Percentiles rank a stretch among this genome's conserved stretches.
phyloP scores from a whole-genome alignment of 2,113 vertebrate genomes.

The Motacilla tschutschensis region DNA sequence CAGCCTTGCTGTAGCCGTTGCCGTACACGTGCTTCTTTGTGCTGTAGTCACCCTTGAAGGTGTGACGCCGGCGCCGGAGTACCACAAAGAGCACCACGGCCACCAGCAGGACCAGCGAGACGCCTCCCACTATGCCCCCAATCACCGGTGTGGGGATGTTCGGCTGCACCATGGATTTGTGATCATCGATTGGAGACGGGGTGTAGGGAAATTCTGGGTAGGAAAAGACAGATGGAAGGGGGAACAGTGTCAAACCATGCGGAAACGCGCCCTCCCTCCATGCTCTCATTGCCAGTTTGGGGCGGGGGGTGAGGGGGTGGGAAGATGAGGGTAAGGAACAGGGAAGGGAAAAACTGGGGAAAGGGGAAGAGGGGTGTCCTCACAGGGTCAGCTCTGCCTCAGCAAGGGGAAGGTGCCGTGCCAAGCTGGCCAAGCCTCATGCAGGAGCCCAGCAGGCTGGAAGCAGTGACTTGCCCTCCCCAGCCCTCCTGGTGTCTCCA shows the following conservation, averaged over 20 bases:
- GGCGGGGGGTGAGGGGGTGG: conserved; percentile 17
- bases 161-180: conserved; percentile 73
- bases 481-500: neutral
- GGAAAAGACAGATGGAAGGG: conserved; percentile 98
- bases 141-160: conserved; percentile 83
- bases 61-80: conserved; percentile 92
- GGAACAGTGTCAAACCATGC: conserved; percentile 88
- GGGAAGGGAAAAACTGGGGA: conserved; percentile 75
- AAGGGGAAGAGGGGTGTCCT: conserved; percentile 32
- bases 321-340: conserved; percentile 73
- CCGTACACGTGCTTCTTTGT: conserved; percentile 97
- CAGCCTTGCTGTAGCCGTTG: conserved; percentile 95
- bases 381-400: conserved; percentile 11
- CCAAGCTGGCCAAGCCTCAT: conserved; percentile 42
- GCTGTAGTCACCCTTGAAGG: conserved; percentile 99
- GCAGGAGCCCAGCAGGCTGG: conserved; percentile 28
- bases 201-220: conserved; percentile 95
- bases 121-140: conserved; percentile 87
- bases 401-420: neutral
- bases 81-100: conserved; percentile 86
- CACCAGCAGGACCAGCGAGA: conserved; percentile 82
- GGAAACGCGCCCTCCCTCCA: conserved; percentile 72
- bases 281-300: conserved; percentile 26
- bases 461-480: neutral
- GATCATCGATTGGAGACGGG: conserved; percentile 66